Evolutionary conservation across 2,797 vertebrate genomes (phyloP), one percentile per base, ranked within the genome.

Genomic region (Ciconia nigra): DNA sequence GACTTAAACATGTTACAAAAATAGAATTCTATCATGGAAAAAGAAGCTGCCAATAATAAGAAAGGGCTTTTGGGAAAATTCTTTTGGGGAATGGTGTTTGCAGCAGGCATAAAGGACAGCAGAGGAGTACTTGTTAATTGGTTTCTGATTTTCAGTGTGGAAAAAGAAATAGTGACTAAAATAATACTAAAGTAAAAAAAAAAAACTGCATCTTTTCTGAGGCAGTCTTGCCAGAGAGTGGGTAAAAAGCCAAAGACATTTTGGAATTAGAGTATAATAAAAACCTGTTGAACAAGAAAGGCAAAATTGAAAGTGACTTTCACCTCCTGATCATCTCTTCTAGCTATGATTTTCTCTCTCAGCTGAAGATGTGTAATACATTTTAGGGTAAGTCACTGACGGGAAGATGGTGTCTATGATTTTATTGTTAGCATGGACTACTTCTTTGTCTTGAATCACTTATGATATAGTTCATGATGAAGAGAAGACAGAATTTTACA

Each of bases 11-110:
- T 92, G 92, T 86, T 93, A 66, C 69, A 93, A 16, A 89, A 90
- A 78, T 87, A 96, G 79, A 95, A 94, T 96, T 97, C 42, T 31
- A 41, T 76, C 16, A 39, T 91, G 87, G 84, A 92, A 95, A 42
- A 82, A 80, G 89, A 90, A 92, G 57, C 66, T 96, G 66, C 63
- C 82, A 79, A 2, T 82, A 66, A 76, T 54, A 94, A 95, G 59
- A 92, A 91, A 58, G 41, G 46, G 49, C 62, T 92, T 95, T 90
- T 80, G 94, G 94, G 86, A 96, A 84, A 93, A 94, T 77, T 67
- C 58, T 89, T 94, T 55, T 5, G 29, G 42, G 9, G 25, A 78
- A 28, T 72, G 47, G 9, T 14, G 24, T 82, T 83, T 86, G 86
- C 90, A 84, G 59, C 37, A 87, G 78, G 26, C 65, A 81, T 70